Percentiles rank a stretch among this genome's conserved stretches.
These are phyloP conservation scores for Tragelaphus imberbis DNA, from an alignment of 2,113 vertebrate genomes.

Conservation along the genomic window DNA sequence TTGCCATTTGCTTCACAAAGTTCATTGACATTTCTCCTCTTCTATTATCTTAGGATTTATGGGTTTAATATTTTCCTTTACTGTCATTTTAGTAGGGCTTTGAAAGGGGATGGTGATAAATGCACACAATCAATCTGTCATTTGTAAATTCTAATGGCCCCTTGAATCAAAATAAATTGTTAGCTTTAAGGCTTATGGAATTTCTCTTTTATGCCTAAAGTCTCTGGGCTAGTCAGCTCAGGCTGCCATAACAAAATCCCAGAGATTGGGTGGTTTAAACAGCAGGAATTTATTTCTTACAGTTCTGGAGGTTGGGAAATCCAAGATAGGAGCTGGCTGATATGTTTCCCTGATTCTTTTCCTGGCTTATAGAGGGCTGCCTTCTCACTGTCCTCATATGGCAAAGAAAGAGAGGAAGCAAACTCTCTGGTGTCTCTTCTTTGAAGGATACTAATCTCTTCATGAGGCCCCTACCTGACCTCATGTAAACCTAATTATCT, in stretches of 20 bases:
- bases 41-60: not conserved
- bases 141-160: constrained; percentile 28
- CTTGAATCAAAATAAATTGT: constrained; percentile 45
- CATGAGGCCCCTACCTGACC: not conserved
- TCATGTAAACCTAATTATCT: not conserved
- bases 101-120: not conserved
- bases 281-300: not conserved
- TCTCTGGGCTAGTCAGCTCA: not conserved
- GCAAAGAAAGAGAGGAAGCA: not conserved
- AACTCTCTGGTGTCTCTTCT: not conserved
- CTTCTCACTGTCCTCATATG: not conserved
- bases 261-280: not conserved
- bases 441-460: not conserved
- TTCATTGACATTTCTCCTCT: not conserved
- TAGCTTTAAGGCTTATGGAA: not conserved
- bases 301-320: not conserved
- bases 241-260: not conserved
- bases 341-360: not conserved
- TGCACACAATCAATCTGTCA: not conserved
- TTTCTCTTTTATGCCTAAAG: not conserved
- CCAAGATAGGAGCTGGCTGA: not conserved
- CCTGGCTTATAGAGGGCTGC: not conserved
- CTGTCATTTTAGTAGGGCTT: constrained; percentile 15
- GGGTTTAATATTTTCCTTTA: constrained; percentile 11
- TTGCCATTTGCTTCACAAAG: not conserved